Conservation (phyloP, 92 coral and sea anemone species). For the Epizoanthus scotinus region DNA sequence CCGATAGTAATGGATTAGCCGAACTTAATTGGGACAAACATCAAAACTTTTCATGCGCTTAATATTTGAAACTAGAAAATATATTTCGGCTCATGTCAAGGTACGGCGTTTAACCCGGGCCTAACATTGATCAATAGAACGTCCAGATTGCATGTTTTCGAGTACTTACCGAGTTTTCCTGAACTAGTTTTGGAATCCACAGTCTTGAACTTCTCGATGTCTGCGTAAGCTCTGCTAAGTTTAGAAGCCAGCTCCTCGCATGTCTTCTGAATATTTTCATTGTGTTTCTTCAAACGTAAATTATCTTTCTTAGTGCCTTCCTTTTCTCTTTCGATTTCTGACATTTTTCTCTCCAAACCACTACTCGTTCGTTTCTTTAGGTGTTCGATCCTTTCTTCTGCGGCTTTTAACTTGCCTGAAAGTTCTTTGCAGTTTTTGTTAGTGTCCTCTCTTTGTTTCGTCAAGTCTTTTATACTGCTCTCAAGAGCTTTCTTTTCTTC, state of each 20-base stretch:
- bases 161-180: constrained; percentile 43
- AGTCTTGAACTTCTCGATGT: constrained; percentile 54
- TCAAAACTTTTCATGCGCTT: too few species aligned
- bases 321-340: constrained; percentile 46
- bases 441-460: constrained; percentile 29
- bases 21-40: too few species aligned
- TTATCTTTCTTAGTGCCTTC: constrained; percentile 60
- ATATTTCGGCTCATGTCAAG: too few species aligned
- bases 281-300: constrained; percentile 58
- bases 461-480: constrained; percentile 38
- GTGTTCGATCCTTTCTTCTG: constrained; percentile 42
- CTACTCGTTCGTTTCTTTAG: constrained; percentile 16
- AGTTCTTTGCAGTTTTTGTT: constrained; percentile 47
- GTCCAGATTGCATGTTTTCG: too few species aligned
- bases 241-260: constrained; percentile 84
- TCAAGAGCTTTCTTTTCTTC: constrained; percentile 56
- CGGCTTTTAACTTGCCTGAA: constrained; percentile 31
- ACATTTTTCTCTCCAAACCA: constrained; percentile 59
- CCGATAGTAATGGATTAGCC: too few species aligned
- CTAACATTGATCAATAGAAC: too few species aligned
- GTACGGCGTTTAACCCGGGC: too few species aligned
- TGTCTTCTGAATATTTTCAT: constrained; percentile 72
- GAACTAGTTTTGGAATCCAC: constrained; percentile 3
- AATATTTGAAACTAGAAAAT: too few species aligned
- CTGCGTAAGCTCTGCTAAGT: constrained; percentile 72